Evolutionary conservation across 2,797 vertebrate species (phyloP).

Genomic region (Poeciliopsis presidionis): DNA sequence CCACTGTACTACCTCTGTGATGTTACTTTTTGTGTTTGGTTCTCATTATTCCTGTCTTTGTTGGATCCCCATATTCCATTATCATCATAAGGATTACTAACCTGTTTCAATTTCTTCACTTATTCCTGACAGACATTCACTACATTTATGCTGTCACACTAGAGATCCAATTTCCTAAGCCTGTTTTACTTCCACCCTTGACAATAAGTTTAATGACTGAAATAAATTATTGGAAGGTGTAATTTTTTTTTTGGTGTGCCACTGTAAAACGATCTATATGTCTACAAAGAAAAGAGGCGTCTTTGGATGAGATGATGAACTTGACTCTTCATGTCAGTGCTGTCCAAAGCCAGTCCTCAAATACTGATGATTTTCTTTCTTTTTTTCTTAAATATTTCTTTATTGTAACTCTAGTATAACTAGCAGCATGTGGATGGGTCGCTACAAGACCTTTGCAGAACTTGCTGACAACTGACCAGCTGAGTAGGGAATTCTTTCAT

Average conservation of each 20-base stretch:
- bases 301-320: background rate
- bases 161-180: background rate
- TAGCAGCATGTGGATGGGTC: background rate
- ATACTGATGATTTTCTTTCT: background rate
- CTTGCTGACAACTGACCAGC: background rate
- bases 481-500: background rate
- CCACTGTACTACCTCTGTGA: background rate
- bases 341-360: background rate
- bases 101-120: background rate
- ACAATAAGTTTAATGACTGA: background rate
- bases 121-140: background rate
- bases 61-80: background rate
- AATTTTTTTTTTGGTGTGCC: background rate
- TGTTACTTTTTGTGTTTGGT: background rate
- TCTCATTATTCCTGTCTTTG: background rate
- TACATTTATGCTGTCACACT: background rate
- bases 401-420: background rate
- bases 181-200: background rate
- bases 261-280: background rate
- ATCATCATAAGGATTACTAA: background rate
- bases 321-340: background rate
- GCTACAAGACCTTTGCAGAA: background rate
- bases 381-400: background rate
- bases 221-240: background rate
- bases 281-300: background rate